Evolutionary conservation across 2,888 invertebrate species (phyloP).

Genomic region (Drosophila paranaensis): DNA sequence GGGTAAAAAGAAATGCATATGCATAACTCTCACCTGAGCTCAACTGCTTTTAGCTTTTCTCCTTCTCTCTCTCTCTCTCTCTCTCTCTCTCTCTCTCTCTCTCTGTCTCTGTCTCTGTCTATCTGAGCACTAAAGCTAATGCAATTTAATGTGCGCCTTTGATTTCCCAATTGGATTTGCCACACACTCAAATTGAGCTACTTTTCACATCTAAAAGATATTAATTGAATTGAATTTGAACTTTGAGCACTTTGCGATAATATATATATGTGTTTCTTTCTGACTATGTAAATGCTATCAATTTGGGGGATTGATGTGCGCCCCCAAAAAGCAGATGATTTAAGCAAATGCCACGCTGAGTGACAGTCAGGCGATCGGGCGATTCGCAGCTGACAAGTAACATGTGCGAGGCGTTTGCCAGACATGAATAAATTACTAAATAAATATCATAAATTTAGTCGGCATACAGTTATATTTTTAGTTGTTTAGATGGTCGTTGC

Average conservation of each 20-base stretch:
- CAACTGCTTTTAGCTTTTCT: neutral
- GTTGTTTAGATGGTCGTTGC: slow-evolving; percentile 60
- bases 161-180: slow-evolving; percentile 71
- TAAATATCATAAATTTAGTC: slow-evolving; percentile 67
- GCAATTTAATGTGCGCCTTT: slow-evolving; percentile 68
- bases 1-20: slow-evolving; percentile 60
- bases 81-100: no score
- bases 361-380: slow-evolving; percentile 56
- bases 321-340: slow-evolving; percentile 52
- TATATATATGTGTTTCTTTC: slow-evolving; percentile 15
- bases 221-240: slow-evolving; percentile 35
- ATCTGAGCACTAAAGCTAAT: slow-evolving; percentile 36
- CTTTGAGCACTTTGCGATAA: slow-evolving; percentile 3
- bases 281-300: slow-evolving; percentile 23
- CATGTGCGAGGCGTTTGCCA: slow-evolving; percentile 50
- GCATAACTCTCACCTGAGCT: slow-evolving; percentile 55
- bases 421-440: slow-evolving; percentile 72
- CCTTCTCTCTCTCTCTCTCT: neutral
- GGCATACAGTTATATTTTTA: slow-evolving; percentile 29
- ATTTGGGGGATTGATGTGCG: slow-evolving; percentile 21
- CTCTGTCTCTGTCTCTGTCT: neutral
- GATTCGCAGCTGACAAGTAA: slow-evolving; percentile 35
- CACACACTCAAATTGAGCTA: slow-evolving; percentile 33
- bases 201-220: slow-evolving; percentile 22
- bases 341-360: slow-evolving; percentile 63